A percentile compares a stretch with the other conserved stretches of the same genome.
Evolutionary conservation across 2,888 invertebrate genomes (phyloP).

Genomic region (Rhorus exstirpatorius): DNA sequence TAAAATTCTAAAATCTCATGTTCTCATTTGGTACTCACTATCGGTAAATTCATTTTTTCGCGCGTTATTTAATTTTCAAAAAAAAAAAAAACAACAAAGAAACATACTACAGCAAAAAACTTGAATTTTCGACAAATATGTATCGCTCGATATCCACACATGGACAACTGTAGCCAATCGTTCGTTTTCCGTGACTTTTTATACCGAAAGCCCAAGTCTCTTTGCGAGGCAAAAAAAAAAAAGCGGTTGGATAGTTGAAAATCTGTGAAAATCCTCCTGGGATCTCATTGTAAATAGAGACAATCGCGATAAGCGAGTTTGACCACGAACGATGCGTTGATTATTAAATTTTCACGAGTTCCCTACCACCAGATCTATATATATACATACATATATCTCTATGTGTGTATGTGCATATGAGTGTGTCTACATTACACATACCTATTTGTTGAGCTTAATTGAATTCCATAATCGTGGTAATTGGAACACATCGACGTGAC

Average conservation of each 20-base stretch:
- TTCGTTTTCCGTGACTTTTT: slow-evolving; percentile 48
- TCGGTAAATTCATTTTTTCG: slow-evolving; percentile 66
- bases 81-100: slow-evolving; percentile 38
- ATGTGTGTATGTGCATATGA: too few species aligned
- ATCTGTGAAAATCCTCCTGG: slow-evolving; percentile 61
- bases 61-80: neutral
- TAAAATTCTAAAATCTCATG: too few species aligned
- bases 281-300: slow-evolving; percentile 75
- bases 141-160: slow-evolving; percentile 5
- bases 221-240: slow-evolving; percentile 13
- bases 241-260: slow-evolving; percentile 28
- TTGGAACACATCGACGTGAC: slow-evolving; percentile 60
- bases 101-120: neutral
- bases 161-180: slow-evolving; percentile 26
- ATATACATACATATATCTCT: too few species aligned
- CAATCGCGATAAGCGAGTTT: slow-evolving; percentile 67
- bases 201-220: slow-evolving; percentile 45
- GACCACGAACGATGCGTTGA: slow-evolving; percentile 33
- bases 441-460: slow-evolving; percentile 71
- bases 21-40: slow-evolving; percentile 66
- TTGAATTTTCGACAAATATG: neutral
- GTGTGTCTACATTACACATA: neutral
- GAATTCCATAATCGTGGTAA: slow-evolving; percentile 76
- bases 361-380: neutral
- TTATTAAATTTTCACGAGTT: slow-evolving; percentile 60